Evolutionary conservation across 2,888 invertebrate species (phyloP), one percentile per base, ranked within the genome.

Genomic region (Amblyjoppa fuscipennis): DNA sequence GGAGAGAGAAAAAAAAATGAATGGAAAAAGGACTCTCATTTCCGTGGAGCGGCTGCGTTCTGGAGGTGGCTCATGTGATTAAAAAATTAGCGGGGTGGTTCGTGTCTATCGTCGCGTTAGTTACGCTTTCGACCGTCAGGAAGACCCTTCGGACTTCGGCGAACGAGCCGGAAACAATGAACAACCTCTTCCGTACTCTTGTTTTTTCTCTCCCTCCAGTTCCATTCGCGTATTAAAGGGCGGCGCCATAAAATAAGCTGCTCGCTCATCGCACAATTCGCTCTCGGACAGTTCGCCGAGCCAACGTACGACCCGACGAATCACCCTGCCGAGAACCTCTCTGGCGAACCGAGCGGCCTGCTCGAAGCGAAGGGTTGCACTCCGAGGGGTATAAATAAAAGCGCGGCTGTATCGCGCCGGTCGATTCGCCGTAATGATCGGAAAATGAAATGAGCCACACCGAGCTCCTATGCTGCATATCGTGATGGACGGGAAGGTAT

Each of bases 31-130:
- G 31, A 59, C 49, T 45, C 61, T 45, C n/a, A 31, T 7, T 59
- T 71, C 71, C 34, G 76, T 56, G 70, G 76, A 61, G 34, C 51
- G 49, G 34, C 34, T 31, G 41, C 25, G n/a, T 76, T n/a, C 66
- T 68, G 31, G 84, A 89, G 88, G 87, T 87, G 85, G 89, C 89
- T 89, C 84, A 81, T 88, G 91, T 92, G 93, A 93, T 93, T 93
- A 93, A 93, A 93, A 93, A 93, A 93, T 92, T 93, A 92, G 90
- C 91, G 91, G 90, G 90, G 86, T 89, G 88, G 87, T 84, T 74
- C 86, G 83, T 86, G 87, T 86, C 86, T 89, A 88, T 83, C 87
- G 88, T 73, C 28, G 49, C 34, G 74, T 71, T 87, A 82, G 82
- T 88, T 85, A 86, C 56, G 70, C 51, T 53, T 16, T 45, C 79